Base-by-base conservation (phyloP, 2,888 invertebrate genomes). In the Endomychus coccineus region DNA sequence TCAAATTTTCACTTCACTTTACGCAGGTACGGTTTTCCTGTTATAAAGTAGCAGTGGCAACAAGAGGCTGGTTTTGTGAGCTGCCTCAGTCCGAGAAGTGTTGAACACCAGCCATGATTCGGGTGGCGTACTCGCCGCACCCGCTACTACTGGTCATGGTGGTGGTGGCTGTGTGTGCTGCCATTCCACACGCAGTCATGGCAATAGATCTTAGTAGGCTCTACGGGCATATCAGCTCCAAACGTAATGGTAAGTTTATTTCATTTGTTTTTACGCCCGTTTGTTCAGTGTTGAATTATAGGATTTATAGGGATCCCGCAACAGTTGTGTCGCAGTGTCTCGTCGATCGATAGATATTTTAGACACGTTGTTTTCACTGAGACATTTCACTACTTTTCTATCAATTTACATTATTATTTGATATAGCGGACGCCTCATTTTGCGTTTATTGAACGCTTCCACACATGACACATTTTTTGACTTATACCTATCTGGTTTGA, bases 161-260 rank as follows among this genome's bases (percentile, higher is more conserved):
- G 54, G 67, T 77, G 39, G 71, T 74, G 48, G 73, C 76, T 32
- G 66, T 78, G 51, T 74, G 79, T 65, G 74, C 78, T 55, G 73
- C 78, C 51, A 71, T 80, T 56, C 80, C 81, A 30, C 73, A 74
- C 52, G 71, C 76, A 36, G 77, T 75, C 51, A 71, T 75, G 61
- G 81, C 83, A 46, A 77, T 88, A 52, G 87, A 88, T 70, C 75
- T 88, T 52, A 83, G 81, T 67, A 77, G 82, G 45, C 76, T 88
- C 38, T 87, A 88, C 57, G 86, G 85, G 11, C 86, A 86, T 61
- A 68, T 75, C 49, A 77, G 75, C 58, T 72, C 76, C 43, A 83
- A 83, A 61, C 69, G 83, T 50, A 77, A 78, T 51, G 82, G 83
- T 83, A 58, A 75, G 77, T 67, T 24, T 19, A 9, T 19, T 19